Evolutionary conservation across 2,888 invertebrate species (phyloP).

Genomic region (Tromatobia lineatoria): DNA sequence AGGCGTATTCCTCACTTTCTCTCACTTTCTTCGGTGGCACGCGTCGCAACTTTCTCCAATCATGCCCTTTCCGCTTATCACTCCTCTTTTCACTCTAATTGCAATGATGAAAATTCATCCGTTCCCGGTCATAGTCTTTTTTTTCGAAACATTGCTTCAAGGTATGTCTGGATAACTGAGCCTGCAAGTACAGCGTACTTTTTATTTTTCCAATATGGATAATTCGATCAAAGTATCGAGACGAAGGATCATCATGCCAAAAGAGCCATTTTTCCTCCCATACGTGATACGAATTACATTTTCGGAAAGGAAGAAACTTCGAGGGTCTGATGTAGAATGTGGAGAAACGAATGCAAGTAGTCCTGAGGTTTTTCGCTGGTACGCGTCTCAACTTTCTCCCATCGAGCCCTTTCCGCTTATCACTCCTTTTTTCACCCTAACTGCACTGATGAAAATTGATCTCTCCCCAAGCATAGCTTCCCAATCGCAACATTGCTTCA

Average conservation of each 20-base stretch:
- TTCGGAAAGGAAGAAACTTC: neutral
- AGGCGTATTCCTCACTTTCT: slow-evolving; percentile 41
- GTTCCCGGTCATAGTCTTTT: too few relatives aligned
- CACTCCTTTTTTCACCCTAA: slow-evolving; percentile 17
- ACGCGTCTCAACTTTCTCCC: slow-evolving; percentile 61
- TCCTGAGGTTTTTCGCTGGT: slow-evolving; percentile 55
- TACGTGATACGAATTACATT: slow-evolving; percentile 35
- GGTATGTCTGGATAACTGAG: neutral
- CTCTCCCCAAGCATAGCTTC: neutral
- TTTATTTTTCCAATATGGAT: neutral
- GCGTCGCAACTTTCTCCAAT: slow-evolving; percentile 57
- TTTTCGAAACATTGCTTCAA: neutral
- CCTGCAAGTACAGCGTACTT: neutral
- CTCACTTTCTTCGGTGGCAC: slow-evolving; percentile 65
- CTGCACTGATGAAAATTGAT: slow-evolving; percentile 13
- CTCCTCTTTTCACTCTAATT: slow-evolving; percentile 25
- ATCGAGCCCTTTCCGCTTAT: slow-evolving; percentile 7
- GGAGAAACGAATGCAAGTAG: neutral
- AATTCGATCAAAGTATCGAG: slow-evolving; percentile 14
- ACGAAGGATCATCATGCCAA: neutral
- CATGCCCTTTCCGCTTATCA: slow-evolving; percentile 11
- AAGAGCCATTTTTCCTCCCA: slow-evolving; percentile 11
- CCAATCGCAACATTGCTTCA: neutral
- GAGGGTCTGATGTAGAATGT: slow-evolving; percentile 7
- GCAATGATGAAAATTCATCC: slow-evolving; percentile 16